Evolutionary conservation across 2,888 invertebrate genomes (phyloP).

Genomic region (Tipula unca): DNA sequence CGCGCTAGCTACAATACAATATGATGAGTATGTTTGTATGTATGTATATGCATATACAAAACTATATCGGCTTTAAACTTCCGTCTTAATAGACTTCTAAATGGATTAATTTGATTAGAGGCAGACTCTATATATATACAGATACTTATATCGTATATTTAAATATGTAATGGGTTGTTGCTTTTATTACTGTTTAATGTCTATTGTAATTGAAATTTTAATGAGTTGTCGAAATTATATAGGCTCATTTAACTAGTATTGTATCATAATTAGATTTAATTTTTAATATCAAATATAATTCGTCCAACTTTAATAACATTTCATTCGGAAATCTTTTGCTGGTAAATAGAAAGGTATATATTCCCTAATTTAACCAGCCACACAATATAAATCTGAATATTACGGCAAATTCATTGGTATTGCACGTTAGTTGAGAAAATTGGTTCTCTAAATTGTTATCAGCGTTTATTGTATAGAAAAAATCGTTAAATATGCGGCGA

Average conservation of each 20-base stretch:
- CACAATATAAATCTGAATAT: too few relatives aligned
- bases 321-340: too few relatives aligned
- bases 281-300: not conserved
- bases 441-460: too few relatives aligned
- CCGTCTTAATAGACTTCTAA: not conserved
- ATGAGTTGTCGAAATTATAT: not conserved
- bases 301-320: too few relatives aligned
- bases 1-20: not conserved
- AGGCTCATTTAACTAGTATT: not conserved
- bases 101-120: conserved; percentile 2
- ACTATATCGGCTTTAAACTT: not conserved
- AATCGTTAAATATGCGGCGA: too few relatives aligned
- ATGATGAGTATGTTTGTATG: not conserved
- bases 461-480: too few relatives aligned
- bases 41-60: not conserved
- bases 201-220: not conserved
- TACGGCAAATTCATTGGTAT: too few relatives aligned
- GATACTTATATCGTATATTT: not conserved
- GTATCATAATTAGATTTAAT: not conserved
- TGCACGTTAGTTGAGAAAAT: too few relatives aligned
- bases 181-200: not conserved
- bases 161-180: not conserved
- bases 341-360: too few relatives aligned
- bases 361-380: too few relatives aligned
- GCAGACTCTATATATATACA: not conserved